Evolutionary conservation across 2,113 vertebrate genomes (phyloP), one percentile per base, ranked within the genome.

Genomic region (Hydrolagus affinis): DNA sequence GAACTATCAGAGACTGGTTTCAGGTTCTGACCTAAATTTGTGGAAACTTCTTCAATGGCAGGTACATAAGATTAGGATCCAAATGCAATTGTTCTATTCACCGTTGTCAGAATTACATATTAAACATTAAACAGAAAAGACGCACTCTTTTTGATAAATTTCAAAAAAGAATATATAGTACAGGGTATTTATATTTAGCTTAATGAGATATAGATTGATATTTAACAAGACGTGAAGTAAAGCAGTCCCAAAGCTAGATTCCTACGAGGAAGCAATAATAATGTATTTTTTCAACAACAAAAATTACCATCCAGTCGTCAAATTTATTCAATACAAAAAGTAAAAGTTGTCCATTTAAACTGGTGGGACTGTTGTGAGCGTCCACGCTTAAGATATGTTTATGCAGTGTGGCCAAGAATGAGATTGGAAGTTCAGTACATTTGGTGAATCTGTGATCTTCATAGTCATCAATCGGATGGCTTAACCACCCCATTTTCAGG

Each of bases 41-140:
- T 1, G 4, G 78, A 28, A 83, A 83, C 56, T 75, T 1, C 15
- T 32, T 83, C 25, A 83, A 68, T 15, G 21, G 10, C 60, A 66
- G 78, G 78, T 66, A 28, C 62, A 15, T 68, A 32, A 83, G 19
- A 21, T 78, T 30, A 28, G 28, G 28, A 32, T 66, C 17, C 17
- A 66, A 28, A 12, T 28, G 59, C 76, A 80, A 62, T 28, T 7
- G 62, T 25, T 83, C 30, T 11, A 80, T 25, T 83, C 30, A 21
- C 62, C 32, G 23, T 83, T 21, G 78, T 17, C 10, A 30, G 78
- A 21, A 66, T 32, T 83, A 28, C 25, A 83, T 28, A 66, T 21
- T 83, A 32, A 83, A 83, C n/a, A 30, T 3, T 83, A 68, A 83
- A 83, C 17, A 19, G 15, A 83, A 64, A 83, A 83, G 25, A 25